These are phyloP conservation scores for Prosapia bicincta DNA, from an alignment of 2,888 invertebrate genomes.

Conservation along the genomic window DNA sequence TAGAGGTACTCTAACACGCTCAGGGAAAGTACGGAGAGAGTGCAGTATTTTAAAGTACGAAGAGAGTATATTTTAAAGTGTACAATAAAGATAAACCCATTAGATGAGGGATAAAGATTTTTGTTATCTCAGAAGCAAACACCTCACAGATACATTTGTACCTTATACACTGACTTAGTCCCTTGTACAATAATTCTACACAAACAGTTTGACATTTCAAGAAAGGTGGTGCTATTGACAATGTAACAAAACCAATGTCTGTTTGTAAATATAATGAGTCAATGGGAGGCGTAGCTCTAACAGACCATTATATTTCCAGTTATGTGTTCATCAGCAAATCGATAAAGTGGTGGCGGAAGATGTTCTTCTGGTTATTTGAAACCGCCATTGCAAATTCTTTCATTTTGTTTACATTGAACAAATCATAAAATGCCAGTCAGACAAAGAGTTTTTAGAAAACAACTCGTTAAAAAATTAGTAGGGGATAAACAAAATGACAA, in stretches of 20 bases:
- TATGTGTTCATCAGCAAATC: slow-evolving; percentile 9
- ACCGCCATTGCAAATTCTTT: slow-evolving; percentile 10
- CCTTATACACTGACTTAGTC: neutral
- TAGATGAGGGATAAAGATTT: neutral
- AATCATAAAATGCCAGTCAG: too few relatives aligned
- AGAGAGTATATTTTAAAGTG: too few relatives aligned
- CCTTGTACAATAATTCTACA: neutral
- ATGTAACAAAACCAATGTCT: slow-evolving; percentile 5
- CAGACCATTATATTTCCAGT: slow-evolving; percentile 13
- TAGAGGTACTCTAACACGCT: too few relatives aligned
- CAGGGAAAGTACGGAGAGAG: too few relatives aligned
- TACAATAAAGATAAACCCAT: too few relatives aligned
- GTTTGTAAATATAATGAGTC: slow-evolving; percentile 12
- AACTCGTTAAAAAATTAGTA: too few relatives aligned
- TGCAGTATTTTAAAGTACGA: too few relatives aligned
- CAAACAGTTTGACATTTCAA: slow-evolving; percentile 41
- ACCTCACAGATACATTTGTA: neutral
- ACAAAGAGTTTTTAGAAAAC: too few relatives aligned
- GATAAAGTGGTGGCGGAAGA: neutral
- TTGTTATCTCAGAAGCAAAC: too few relatives aligned
- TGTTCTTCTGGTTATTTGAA: slow-evolving; percentile 11
- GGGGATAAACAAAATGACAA: neutral
- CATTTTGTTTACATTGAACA: too few relatives aligned
- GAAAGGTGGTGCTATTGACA: slow-evolving; percentile 27
- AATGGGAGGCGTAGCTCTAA: slow-evolving; percentile 15